These are phyloP conservation scores for Napeogenes inachia DNA, from an alignment of 2,888 invertebrate genomes.

Conservation along the genomic window DNA sequence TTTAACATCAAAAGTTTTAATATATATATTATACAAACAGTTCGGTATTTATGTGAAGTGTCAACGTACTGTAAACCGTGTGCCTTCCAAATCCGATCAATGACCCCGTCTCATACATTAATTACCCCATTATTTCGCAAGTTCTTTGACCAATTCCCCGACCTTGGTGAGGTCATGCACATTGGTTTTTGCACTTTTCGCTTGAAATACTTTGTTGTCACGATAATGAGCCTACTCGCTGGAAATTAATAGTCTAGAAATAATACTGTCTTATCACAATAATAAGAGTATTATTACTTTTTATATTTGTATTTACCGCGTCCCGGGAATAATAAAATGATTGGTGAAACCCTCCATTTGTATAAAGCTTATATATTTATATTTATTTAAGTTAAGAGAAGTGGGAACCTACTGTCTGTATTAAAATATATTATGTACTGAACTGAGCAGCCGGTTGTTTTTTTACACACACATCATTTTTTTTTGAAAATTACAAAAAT, in stretches of 20 bases:
- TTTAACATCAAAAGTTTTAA: too few species aligned
- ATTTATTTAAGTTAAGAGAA: too few species aligned
- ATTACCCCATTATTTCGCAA: conserved; percentile 50
- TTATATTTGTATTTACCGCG: not conserved
- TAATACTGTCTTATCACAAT: not conserved
- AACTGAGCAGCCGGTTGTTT: too few species aligned
- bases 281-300: not conserved
- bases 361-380: too few species aligned
- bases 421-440: too few species aligned
- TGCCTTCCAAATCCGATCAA: conserved; percentile 27
- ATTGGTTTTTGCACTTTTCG: conserved; percentile 18
- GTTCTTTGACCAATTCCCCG: conserved; percentile 35
- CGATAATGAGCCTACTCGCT: not conserved
- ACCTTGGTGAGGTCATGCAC: conserved; percentile 51
- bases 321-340: too few species aligned
- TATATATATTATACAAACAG: too few species aligned
- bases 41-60: conserved; percentile 14
- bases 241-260: not conserved
- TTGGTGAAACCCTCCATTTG: too few species aligned
- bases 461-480: too few species aligned
- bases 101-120: conserved; percentile 42
- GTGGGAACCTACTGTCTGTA: too few species aligned
- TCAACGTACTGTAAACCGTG: conserved; percentile 11
- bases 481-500: too few species aligned
- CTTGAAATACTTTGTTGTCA: conserved; percentile 3